Base-by-base conservation (phyloP, 1,140 invertebrate species). In the Hetaerina americana region DNA sequence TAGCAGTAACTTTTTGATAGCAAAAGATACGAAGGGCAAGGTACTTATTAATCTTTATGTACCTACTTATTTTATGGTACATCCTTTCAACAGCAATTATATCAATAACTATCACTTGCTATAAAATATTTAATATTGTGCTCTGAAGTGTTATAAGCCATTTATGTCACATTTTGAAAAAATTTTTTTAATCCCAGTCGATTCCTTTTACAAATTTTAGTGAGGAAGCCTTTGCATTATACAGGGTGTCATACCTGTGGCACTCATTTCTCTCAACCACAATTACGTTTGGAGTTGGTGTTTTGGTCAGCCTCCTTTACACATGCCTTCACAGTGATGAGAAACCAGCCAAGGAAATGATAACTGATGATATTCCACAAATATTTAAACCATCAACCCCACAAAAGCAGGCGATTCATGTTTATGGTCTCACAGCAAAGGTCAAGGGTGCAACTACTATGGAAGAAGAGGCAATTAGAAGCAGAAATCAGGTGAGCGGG, bases 241-340 rank as follows among this genome's bases (percentile, higher is more conserved):
- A 88, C 66, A 84, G 85, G 27, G 83, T 90, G 5, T 89, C 88
- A 75, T 90, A 89, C 76, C 83, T 90, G 78, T 90, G 88, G 88
- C 89, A 89, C 70, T 89, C 88, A 0, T 75, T 86, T 0, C 78
- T 87, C 5, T 87, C 88, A 5, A 79, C 85, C 0, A n/a, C 86
- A 0, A 81, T 90, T 0, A 88, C 88, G 0, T 85, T 91, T 26
- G 78, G 83, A 25, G 81, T 90, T 3, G 87, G 27, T 26, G 26
- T 73, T 5, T 1, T 69, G 5, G 27, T 66, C 18, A 74, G 73
- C 40, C 31, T 71, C 25, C n/a, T 72, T 57, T 57, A 57, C 40
- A 57, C 15, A 57, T 12, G 15, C 15, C 22, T 57, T n/a, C 15
- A 18, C 10, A 1, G 15, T 18, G 22, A n/a, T 57, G 10, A 57